These are phyloP conservation scores for Symphodus melops DNA, from an alignment of 2,113 vertebrate species.

Conservation along the genomic window DNA sequence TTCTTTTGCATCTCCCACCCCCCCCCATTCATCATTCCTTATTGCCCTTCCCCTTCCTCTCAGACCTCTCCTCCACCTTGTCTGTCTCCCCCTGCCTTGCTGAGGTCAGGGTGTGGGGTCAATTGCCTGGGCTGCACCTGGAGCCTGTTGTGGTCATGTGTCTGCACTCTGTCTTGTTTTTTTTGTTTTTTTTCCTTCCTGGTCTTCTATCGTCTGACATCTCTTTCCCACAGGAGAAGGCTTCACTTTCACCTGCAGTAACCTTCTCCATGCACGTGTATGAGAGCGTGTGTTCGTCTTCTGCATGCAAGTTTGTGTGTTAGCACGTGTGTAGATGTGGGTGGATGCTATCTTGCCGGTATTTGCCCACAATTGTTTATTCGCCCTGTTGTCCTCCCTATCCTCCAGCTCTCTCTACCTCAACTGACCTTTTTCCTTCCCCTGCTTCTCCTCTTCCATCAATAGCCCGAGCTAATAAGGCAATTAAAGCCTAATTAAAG, in stretches of 20 bases:
- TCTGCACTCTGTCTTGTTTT: slow-evolving; percentile 37
- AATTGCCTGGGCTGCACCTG: slow-evolving; percentile 55
- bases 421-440: slow-evolving; percentile 57
- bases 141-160: slow-evolving; percentile 52
- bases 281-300: not conserved
- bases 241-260: slow-evolving; percentile 23
- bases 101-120: slow-evolving; percentile 64
- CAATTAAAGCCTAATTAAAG: slow-evolving; percentile 82
- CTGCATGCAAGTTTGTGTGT: not conserved
- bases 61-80: slow-evolving; percentile 48
- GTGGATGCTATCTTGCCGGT: not conserved
- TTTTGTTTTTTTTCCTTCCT: too few species aligned
- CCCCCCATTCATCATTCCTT: slow-evolving; percentile 58
- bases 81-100: slow-evolving; percentile 7
- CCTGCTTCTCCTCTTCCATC: slow-evolving; percentile 57
- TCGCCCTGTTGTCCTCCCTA: slow-evolving; percentile 28
- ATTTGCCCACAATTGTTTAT: slow-evolving; percentile 40
- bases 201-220: slow-evolving; percentile 60
- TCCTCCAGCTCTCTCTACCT: slow-evolving; percentile 40
- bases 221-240: slow-evolving; percentile 33
- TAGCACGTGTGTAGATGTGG: not conserved
- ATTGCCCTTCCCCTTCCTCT: slow-evolving; percentile 40
- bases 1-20: slow-evolving; percentile 20
- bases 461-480: slow-evolving; percentile 79
- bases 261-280: not conserved